phyloP scores from a whole-genome alignment of 2,888 invertebrate genomes.

The Drosophila buzzatii region DNA sequence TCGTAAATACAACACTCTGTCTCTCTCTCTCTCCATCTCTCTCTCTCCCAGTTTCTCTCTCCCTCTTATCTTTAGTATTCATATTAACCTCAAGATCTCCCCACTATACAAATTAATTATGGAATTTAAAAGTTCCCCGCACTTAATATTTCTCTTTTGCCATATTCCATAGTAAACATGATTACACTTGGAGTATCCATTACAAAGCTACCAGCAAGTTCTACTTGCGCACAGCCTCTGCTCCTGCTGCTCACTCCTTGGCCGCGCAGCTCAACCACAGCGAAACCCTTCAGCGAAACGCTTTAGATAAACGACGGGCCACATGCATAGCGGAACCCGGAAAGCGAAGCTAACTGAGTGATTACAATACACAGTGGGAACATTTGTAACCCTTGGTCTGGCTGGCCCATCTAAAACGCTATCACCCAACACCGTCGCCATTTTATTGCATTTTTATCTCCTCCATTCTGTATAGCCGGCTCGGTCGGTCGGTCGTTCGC shows the following conservation, averaged over 20 bases:
- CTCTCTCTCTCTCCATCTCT: background rate
- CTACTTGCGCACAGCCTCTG: background rate
- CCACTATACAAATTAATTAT: background rate
- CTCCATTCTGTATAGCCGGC: conserved; percentile 6
- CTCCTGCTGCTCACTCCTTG: background rate
- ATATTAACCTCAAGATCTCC: background rate
- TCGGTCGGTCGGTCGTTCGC: conserved; percentile 10
- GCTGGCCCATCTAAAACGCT: conserved; percentile 8
- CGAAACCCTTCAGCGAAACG: conserved; percentile 35
- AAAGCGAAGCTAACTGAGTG: conserved; percentile 53
- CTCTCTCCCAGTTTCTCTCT: background rate
- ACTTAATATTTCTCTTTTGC: background rate
- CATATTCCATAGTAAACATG: background rate
- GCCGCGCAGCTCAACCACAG: conserved; percentile 4
- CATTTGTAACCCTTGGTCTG: conserved; percentile 50
- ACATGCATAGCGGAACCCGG: conserved; percentile 26
- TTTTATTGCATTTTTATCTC: conserved; percentile 66
- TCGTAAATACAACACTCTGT: background rate
- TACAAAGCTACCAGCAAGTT: background rate
- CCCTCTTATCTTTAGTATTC: background rate
- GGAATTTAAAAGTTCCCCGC: background rate
- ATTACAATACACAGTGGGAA: conserved; percentile 64
- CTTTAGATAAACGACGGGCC: conserved; percentile 43
- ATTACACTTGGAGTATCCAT: conserved; percentile 11
- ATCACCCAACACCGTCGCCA: conserved; percentile 28